phyloP scores from a whole-genome alignment of 2,113 vertebrate genomes.

The Salvelinus sp. region DNA sequence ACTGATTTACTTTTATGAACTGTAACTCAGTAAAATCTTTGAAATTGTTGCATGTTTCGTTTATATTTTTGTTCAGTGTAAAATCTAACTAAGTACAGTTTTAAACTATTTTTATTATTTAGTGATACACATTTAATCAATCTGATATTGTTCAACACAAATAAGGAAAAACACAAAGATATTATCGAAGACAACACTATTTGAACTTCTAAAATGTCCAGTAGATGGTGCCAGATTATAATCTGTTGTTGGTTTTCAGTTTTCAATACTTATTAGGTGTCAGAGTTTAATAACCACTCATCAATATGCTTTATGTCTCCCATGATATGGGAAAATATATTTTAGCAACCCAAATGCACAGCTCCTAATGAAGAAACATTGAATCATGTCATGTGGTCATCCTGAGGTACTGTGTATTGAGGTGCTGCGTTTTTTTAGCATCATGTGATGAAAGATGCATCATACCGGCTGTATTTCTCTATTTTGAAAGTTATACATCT shows the following conservation, averaged over 20 bases:
- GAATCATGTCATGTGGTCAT: not conserved
- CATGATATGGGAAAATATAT: not conserved
- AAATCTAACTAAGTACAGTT: constrained; percentile 15
- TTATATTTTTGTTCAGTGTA: not conserved
- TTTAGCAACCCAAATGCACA: not conserved
- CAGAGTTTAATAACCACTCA: not conserved
- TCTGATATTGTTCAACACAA: constrained; percentile 8
- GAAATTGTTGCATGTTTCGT: too few species aligned
- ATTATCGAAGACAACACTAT: not conserved
- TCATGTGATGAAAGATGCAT: too few species aligned
- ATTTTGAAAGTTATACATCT: too few species aligned
- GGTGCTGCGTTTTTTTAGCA: not conserved
- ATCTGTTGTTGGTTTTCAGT: rapidly evolving
- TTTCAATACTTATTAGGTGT: not conserved
- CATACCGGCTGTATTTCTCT: too few species aligned
- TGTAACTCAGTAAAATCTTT: too few species aligned
- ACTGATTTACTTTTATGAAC: too few species aligned
- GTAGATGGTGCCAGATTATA: constrained; percentile 42
- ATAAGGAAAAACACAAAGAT: not conserved
- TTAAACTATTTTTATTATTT: not conserved
- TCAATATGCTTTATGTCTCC: not conserved
- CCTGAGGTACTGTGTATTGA: not conserved
- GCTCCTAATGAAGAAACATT: not conserved
- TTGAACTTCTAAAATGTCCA: constrained; percentile 40
- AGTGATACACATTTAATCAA: not conserved